Conservation (phyloP, 2,113 vertebrate genomes). For the Oryzias curvinotus region DNA sequence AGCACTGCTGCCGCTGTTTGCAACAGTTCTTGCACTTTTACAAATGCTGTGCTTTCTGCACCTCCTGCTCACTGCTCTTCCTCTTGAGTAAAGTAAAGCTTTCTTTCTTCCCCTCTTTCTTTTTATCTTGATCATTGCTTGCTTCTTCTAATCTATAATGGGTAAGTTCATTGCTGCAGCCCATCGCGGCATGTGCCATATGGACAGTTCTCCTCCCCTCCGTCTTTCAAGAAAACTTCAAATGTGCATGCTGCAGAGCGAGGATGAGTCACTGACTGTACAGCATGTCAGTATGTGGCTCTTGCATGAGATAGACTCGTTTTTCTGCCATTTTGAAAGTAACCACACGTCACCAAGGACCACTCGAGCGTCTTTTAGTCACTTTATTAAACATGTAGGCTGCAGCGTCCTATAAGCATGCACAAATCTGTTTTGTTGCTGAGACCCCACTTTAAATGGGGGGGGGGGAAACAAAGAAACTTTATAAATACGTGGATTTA, state of each 20-base stretch:
- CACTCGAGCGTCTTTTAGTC: background rate
- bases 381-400: background rate
- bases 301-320: slow-evolving; percentile 50
- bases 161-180: slow-evolving; percentile 85
- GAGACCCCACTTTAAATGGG: too few relatives aligned
- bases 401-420: background rate
- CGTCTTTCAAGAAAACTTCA: slow-evolving; percentile 6
- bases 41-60: slow-evolving; percentile 66
- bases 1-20: slow-evolving; percentile 79
- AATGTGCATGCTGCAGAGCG: slow-evolving; percentile 51
- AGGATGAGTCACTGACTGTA: background rate
- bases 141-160: slow-evolving; percentile 91
- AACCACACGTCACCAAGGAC: slow-evolving; percentile 39
- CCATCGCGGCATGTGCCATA: slow-evolving; percentile 62
- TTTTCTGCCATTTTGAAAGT: slow-evolving; percentile 3
- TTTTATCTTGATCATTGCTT: slow-evolving; percentile 80
- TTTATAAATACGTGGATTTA: too few relatives aligned
- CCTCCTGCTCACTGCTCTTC: slow-evolving; percentile 77
- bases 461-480: too few relatives aligned
- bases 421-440: background rate
- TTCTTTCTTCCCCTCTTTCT: slow-evolving; percentile 2
- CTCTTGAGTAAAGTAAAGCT: slow-evolving; percentile 60
- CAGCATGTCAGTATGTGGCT: slow-evolving; percentile 8
- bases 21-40: slow-evolving; percentile 72
- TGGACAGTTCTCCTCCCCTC: slow-evolving; percentile 15